phyloP scores from a whole-genome alignment of 30 jellyfish, hydroid and myxozoan species.

The Nemopilema nomurai region DNA sequence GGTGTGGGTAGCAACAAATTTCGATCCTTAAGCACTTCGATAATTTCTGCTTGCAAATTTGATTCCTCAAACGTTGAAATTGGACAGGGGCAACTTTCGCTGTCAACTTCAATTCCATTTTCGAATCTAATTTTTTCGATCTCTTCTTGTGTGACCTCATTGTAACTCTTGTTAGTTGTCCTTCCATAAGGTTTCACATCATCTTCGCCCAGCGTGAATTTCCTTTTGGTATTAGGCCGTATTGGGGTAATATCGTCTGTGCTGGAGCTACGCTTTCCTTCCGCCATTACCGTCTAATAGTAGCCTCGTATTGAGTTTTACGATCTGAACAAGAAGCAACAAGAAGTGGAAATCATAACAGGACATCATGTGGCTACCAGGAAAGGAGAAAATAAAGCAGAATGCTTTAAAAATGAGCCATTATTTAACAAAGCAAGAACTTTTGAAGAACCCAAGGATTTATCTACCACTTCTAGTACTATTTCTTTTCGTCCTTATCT shows the following conservation, averaged over 20 bases:
- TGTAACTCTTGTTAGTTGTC: neutral
- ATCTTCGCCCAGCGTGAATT: neutral
- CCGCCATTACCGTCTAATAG: neutral
- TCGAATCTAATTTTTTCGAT: slow-evolving; percentile 53
- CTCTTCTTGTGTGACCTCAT: neutral
- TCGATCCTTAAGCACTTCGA: slow-evolving; percentile 8
- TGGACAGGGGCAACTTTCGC: slow-evolving; percentile 72
- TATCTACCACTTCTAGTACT: slow-evolving; percentile 42
- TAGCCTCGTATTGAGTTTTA: neutral
- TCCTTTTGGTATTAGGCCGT: slow-evolving; percentile 4
- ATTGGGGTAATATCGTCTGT: neutral
- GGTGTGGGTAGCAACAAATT: slow-evolving; percentile 76
- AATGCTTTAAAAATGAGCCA: neutral
- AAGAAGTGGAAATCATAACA: no score
- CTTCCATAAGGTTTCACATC: slow-evolving; percentile 8
- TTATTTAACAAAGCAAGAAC: neutral
- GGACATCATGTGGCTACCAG: neutral
- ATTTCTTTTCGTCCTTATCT: slow-evolving; percentile 25
- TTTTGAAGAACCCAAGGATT: slow-evolving; percentile 38
- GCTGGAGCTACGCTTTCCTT: neutral
- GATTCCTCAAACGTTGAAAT: slow-evolving; percentile 60
- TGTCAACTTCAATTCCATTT: slow-evolving; percentile 81
- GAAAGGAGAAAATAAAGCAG: neutral
- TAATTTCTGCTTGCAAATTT: slow-evolving; percentile 43
- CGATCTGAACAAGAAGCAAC: no score